Base-by-base conservation (phyloP, 64 coral and sea anemone species). In the Pocillopora verrucosa region DNA sequence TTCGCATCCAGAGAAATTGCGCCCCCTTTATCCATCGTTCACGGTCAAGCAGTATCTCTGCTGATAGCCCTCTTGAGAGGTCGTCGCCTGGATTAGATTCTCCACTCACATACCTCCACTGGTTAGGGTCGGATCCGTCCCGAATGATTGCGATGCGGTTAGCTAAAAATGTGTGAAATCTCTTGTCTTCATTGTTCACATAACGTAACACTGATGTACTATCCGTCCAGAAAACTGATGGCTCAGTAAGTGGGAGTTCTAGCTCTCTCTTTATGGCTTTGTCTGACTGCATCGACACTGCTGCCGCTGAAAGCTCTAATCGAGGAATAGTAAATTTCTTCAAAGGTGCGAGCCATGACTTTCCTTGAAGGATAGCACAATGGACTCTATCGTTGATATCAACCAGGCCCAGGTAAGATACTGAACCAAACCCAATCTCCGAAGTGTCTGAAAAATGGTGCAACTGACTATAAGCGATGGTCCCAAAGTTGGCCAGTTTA, bases 401-500 rank as follows among this genome's bases (percentile, higher is more conserved):
- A n/a, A 16, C 19, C 3, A 90, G 61, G 2, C 77, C 76, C 12
- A 90, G 56, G 13, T 90, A 90, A 2, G 76, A 80, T 12, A 56
- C 78, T 17, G 68, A 80, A 13, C 89, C 80, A 61, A 74, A 90
- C 3, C 62, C 86, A 37, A 60, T 19, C 61, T 93, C 92, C 11
- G 78, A 93, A 30, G 76, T 74, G 77, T 87, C 90, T 45, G 78
- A 37, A 34, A n/a, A n/a, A n/a, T n/a, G n/a, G n/a, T n/a, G n/a
- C n/a, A n/a, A n/a, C n/a, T n/a, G n/a, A n/a, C n/a, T n/a, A n/a
- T n/a, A n/a, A n/a, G n/a, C n/a, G n/a, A n/a, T n/a, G n/a, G n/a
- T n/a, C n/a, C 77, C 57, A 63, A 93, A 93, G 24, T 41, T 60
- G 41, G 65, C 83, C 90, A 92, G n/a, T 79, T n/a, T n/a, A n/a